A percentile compares a stretch with the other conserved stretches of the same genome.
Conservation (phyloP, 2,113 vertebrate genomes). For the Pavo muticus region DNA sequence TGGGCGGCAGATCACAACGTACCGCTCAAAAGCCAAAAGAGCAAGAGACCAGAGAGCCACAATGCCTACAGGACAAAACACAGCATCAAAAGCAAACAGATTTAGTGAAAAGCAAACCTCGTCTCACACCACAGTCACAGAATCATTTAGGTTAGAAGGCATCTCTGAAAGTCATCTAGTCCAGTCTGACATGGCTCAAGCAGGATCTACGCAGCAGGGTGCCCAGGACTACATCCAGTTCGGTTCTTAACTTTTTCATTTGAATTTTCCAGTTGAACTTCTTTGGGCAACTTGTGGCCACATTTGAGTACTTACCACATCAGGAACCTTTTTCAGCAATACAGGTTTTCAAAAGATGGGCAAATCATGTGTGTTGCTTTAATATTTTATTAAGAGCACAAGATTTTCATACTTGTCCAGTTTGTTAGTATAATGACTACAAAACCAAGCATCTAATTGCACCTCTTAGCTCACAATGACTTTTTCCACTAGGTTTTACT, state of each 20-base stretch:
- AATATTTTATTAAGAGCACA: background rate
- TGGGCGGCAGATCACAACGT: conserved; percentile 86
- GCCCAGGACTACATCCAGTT: background rate
- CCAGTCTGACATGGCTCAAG: background rate
- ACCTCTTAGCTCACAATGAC: background rate
- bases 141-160: background rate
- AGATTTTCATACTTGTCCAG: background rate
- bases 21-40: conserved; percentile 88
- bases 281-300: background rate
- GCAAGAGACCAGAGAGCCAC: conserved; percentile 91
- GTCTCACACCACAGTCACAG: background rate
- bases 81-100: background rate
- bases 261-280: background rate
- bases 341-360: background rate
- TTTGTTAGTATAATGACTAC: background rate
- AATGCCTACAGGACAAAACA: conserved; percentile 76
- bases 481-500: background rate
- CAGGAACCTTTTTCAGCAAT: background rate
- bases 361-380: background rate
- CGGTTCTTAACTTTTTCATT: background rate
- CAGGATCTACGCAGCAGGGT: accelerated
- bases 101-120: background rate
- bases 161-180: background rate
- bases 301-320: background rate
- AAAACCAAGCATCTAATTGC: background rate